Evolutionary conservation across 2,113 vertebrate species (phyloP).

Genomic region (Phalacrocorax brasilianus): DNA sequence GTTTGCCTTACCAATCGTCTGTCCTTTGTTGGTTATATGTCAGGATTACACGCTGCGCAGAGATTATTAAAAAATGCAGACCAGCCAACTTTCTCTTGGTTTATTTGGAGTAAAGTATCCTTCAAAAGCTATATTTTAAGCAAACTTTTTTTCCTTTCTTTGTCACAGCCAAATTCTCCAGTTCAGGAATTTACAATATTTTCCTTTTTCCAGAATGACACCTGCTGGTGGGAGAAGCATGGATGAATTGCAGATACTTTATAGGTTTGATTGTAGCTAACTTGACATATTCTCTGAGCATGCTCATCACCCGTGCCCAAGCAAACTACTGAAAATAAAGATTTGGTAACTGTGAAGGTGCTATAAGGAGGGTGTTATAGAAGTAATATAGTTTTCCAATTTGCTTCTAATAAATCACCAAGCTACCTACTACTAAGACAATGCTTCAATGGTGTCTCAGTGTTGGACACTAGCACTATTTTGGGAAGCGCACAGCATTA

Average conservation of each 20-base stretch:
- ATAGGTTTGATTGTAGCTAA: conserved; percentile 24
- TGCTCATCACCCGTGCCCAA: not conserved
- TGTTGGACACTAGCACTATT: not conserved
- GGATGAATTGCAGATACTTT: conserved; percentile 63
- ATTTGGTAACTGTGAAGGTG: not conserved
- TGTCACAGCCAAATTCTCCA: conserved; percentile 55
- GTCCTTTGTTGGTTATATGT: not conserved
- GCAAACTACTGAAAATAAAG: not conserved
- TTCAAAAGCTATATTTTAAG: not conserved
- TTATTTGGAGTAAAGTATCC: not conserved
- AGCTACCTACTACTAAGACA: not conserved
- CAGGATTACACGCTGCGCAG: not conserved
- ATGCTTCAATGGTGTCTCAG: not conserved
- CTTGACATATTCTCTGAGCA: not conserved
- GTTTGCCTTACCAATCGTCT: not conserved
- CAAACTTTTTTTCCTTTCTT: not conserved
- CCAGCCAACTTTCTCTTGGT: not conserved
- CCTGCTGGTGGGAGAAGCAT: conserved; percentile 77
- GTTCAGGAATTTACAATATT: conserved; percentile 68
- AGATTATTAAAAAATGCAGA: not conserved
- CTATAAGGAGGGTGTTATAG: not conserved
- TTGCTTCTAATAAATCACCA: not conserved
- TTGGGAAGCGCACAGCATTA: not conserved
- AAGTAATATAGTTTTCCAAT: not conserved
- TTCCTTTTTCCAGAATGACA: conserved; percentile 82